Evolutionary conservation across 2,888 invertebrate genomes (phyloP).

Genomic region (Iphiclides podalirius): DNA sequence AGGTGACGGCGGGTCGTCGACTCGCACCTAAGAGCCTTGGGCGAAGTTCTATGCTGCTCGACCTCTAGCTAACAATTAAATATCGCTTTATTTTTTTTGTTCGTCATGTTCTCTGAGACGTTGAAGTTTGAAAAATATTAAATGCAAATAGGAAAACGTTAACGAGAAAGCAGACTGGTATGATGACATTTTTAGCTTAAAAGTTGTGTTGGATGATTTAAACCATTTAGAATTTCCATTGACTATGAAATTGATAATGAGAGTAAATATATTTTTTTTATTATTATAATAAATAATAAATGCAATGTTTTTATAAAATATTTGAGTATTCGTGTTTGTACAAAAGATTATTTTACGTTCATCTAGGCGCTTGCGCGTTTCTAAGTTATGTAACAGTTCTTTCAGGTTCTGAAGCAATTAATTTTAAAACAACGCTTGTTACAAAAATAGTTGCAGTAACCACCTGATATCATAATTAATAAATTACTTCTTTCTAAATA

Average conservation of each 20-base stretch:
- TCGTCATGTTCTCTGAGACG: neutral
- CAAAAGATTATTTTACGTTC: too few species aligned
- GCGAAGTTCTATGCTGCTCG: slow-evolving; percentile 57
- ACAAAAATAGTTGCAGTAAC: slow-evolving; percentile 11
- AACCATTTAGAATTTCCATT: too few species aligned
- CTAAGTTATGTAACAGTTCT: neutral
- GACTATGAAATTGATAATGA: too few species aligned
- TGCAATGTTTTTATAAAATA: too few species aligned
- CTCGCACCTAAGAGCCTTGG: slow-evolving; percentile 67
- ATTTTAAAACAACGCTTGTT: slow-evolving; percentile 10
- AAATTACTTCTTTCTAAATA: too few species aligned
- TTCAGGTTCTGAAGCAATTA: slow-evolving; percentile 12
- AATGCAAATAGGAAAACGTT: neutral
- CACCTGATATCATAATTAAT: slow-evolving; percentile 14
- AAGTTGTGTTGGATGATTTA: neutral
- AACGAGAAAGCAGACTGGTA: neutral
- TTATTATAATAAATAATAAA: too few species aligned
- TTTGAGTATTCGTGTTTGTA: too few species aligned
- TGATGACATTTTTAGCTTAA: neutral
- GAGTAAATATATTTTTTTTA: too few species aligned
- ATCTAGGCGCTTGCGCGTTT: neutral
- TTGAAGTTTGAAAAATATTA: slow-evolving; percentile 1
- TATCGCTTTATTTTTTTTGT: slow-evolving; percentile 34
- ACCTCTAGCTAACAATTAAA: slow-evolving; percentile 66
- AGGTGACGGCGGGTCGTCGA: slow-evolving; percentile 77